Evolutionary conservation across 2,888 invertebrate species (phyloP).

Genomic region (Leptopilina syphax): DNA sequence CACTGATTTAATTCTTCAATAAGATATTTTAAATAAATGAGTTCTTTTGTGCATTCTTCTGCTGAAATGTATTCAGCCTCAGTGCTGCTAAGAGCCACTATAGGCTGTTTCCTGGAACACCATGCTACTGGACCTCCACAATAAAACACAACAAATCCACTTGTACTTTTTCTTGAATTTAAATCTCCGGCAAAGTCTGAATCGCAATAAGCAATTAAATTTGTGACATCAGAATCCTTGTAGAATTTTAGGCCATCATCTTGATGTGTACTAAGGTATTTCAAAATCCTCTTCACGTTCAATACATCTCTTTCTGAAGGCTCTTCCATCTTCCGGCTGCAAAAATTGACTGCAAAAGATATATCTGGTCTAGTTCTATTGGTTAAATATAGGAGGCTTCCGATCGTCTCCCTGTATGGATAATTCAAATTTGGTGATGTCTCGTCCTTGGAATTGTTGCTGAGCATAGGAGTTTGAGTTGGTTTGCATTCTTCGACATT

Average conservation of each 20-base stretch:
- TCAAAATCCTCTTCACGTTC: conserved; percentile 2
- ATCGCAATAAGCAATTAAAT: conserved; percentile 4
- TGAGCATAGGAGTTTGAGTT: background rate
- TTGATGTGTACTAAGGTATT: background rate
- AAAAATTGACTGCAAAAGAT: background rate
- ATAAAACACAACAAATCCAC: no score
- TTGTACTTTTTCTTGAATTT: conserved; percentile 23
- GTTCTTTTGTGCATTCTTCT: no score
- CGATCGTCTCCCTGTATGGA: no score
- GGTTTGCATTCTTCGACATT: background rate
- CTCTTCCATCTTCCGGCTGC: background rate
- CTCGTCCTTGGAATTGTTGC: background rate
- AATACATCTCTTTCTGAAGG: background rate
- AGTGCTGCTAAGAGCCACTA: no score
- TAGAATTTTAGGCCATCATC: background rate
- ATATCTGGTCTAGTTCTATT: no score
- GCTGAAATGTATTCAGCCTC: no score
- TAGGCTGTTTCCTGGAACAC: no score
- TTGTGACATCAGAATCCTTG: background rate
- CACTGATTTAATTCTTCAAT: no score
- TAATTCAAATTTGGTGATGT: background rate
- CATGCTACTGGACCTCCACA: no score
- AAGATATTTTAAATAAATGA: no score
- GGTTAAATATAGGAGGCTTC: no score
- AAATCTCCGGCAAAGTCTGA: conserved; percentile 15